phyloP scores from a whole-genome alignment of 2,888 invertebrate species.

The Diadegma fenestrale region DNA sequence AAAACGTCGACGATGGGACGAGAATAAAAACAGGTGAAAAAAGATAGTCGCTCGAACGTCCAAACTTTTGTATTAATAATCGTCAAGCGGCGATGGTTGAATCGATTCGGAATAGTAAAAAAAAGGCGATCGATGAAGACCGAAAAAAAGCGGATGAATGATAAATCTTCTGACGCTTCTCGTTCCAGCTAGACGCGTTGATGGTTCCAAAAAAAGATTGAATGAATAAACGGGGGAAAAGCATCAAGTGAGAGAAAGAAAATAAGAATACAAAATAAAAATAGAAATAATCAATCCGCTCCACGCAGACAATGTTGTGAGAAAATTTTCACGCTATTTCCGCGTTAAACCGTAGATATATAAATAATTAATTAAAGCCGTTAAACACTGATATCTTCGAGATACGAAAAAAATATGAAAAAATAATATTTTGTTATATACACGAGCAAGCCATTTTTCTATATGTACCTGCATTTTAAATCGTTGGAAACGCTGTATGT shows the following conservation, averaged over 20 bases:
- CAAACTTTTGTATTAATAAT: slow-evolving; percentile 62
- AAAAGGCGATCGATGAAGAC: slow-evolving; percentile 1
- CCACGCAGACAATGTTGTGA: slow-evolving; percentile 61
- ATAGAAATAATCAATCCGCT: slow-evolving; percentile 47
- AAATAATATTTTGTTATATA: slow-evolving; percentile 71
- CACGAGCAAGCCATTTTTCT: slow-evolving; percentile 72
- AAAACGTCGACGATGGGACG: background rate
- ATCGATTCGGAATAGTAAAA: slow-evolving; percentile 6
- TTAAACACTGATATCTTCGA: slow-evolving; percentile 70
- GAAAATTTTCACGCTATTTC: slow-evolving; percentile 63
- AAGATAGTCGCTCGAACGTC: slow-evolving; percentile 27
- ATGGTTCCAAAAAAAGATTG: slow-evolving; percentile 30
- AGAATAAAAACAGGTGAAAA: slow-evolving; percentile 24
- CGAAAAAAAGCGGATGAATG: slow-evolving; percentile 25
- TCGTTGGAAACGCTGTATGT: slow-evolving; percentile 71
- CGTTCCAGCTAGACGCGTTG: slow-evolving; percentile 31
- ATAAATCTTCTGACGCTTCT: slow-evolving; percentile 52
- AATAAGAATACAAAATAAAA: slow-evolving; percentile 1
- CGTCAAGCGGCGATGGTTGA: slow-evolving; percentile 40
- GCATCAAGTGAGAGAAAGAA: background rate
- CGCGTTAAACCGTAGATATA: slow-evolving; percentile 49
- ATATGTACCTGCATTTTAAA: slow-evolving; percentile 74
- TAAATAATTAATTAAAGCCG: slow-evolving; percentile 59
- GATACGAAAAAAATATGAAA: slow-evolving; percentile 33
- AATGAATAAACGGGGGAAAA: background rate